These are phyloP conservation scores for Whitmania pigra DNA, from an alignment of 1,140 invertebrate genomes.

Conservation along the genomic window DNA sequence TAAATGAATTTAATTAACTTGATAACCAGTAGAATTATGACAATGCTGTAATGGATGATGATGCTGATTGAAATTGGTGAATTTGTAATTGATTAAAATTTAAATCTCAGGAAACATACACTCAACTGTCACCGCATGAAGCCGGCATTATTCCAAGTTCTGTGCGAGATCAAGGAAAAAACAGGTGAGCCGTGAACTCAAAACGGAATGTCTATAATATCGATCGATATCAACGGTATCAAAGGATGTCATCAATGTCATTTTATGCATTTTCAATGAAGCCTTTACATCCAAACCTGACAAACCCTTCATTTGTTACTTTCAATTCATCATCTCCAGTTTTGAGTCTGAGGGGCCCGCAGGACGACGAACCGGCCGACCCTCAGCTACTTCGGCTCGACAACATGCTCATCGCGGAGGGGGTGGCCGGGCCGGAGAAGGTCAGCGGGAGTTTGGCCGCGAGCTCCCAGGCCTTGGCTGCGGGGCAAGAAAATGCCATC, in stretches of 20 bases:
- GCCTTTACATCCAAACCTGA: background rate
- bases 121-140: conserved; percentile 44
- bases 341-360: conserved; percentile 82
- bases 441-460: conserved; percentile 81
- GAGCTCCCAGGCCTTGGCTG: conserved; percentile 65
- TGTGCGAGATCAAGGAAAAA: conserved; percentile 47
- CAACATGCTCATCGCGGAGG: conserved; percentile 99
- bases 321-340: conserved; percentile 50
- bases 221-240: no score
- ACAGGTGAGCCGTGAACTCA: conserved; percentile 33
- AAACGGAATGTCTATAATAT: no score
- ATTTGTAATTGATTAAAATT: no score
- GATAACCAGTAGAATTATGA: no score
- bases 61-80: background rate
- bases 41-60: no score
- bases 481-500: conserved; percentile 66
- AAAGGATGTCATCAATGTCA: background rate
- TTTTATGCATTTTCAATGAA: background rate
- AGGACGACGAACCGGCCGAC: conserved; percentile 96
- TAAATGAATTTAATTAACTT: no score
- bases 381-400: conserved; percentile 96
- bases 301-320: background rate
- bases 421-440: conserved; percentile 93
- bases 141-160: conserved; percentile 42
- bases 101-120: conserved; percentile 43